These are phyloP conservation scores for Brachypalpus laphriformis DNA, from an alignment of 2,888 invertebrate species.

Conservation along the genomic window DNA sequence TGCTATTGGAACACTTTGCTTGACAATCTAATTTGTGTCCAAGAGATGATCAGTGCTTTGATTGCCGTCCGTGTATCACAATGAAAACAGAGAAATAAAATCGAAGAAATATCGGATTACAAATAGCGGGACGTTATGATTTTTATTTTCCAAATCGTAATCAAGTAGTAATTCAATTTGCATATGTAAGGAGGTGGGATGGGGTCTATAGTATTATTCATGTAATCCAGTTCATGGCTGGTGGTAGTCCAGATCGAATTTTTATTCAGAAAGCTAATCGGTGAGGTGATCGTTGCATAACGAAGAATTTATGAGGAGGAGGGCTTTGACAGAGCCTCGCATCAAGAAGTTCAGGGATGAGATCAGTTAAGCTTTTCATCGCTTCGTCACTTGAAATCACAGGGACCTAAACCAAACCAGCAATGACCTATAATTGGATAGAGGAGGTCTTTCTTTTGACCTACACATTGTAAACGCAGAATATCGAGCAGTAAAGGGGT, in stretches of 20 bases:
- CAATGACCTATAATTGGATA: too few relatives aligned
- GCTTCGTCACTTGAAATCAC: too few relatives aligned
- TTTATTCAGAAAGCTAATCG: not conserved
- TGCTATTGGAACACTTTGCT: slow-evolving; percentile 45
- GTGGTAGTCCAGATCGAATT: not conserved
- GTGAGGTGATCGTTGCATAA: not conserved
- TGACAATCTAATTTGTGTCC: slow-evolving; percentile 65
- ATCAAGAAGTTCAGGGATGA: too few relatives aligned
- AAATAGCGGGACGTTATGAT: slow-evolving; percentile 55
- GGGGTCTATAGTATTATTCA: not conserved
- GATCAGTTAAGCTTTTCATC: too few relatives aligned
- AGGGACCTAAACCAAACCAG: too few relatives aligned
- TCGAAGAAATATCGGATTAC: slow-evolving; percentile 53
- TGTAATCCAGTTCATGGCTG: slow-evolving; percentile 6
- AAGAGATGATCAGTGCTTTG: slow-evolving; percentile 37
- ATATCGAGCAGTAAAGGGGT: too few relatives aligned
- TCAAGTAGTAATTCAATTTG: slow-evolving; percentile 50
- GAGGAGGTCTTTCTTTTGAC: too few relatives aligned
- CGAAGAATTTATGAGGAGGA: not conserved
- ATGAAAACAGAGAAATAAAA: slow-evolving; percentile 65
- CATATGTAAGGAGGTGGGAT: not conserved
- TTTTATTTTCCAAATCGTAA: slow-evolving; percentile 45
- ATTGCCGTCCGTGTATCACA: slow-evolving; percentile 2
- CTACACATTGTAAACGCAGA: too few relatives aligned
- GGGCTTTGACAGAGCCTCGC: too few relatives aligned